Percentiles rank a stretch among this genome's conserved stretches.
These are phyloP conservation scores for Drosophila simulans DNA, from an alignment of 1,140 invertebrate genomes.

Conservation along the genomic window DNA sequence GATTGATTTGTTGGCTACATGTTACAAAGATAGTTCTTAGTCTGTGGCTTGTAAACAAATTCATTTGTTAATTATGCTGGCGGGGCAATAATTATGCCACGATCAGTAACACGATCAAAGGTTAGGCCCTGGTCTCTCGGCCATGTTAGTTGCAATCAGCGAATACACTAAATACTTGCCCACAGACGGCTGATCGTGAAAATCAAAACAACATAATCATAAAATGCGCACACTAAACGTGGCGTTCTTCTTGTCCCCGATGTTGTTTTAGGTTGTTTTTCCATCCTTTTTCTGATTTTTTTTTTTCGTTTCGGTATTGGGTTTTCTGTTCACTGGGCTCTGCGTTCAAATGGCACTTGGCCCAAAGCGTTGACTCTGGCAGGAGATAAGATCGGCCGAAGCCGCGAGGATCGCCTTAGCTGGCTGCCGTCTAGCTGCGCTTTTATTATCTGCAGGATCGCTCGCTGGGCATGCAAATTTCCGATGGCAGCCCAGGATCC, in stretches of 20 bases:
- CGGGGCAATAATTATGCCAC: constrained; percentile 75
- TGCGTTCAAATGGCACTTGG: constrained; percentile 79
- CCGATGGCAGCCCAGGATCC: constrained; percentile 58
- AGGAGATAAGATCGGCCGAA: constrained; percentile 73
- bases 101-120: constrained; percentile 82
- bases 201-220: constrained; percentile 83
- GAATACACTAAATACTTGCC: constrained; percentile 58
- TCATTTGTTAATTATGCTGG: constrained; percentile 84
- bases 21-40: constrained; percentile 5
- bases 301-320: constrained; percentile 12
- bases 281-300: constrained; percentile 9
- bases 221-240: constrained; percentile 79
- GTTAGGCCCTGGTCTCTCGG: constrained; percentile 52
- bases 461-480: constrained; percentile 81
- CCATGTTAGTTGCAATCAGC: constrained; percentile 64
- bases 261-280: constrained; percentile 41
- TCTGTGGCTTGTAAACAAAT: constrained; percentile 61
- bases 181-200: constrained; percentile 71
- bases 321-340: constrained; percentile 63
- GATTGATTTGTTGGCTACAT: constrained; percentile 19
- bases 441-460: constrained; percentile 83
- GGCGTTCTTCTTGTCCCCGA: constrained; percentile 62
- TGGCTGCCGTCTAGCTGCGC: constrained; percentile 40
- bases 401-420: constrained; percentile 26
- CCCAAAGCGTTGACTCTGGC: constrained; percentile 71